phyloP scores from a whole-genome alignment of 2,888 invertebrate species.

The Caenorhabditis sp. region DNA sequence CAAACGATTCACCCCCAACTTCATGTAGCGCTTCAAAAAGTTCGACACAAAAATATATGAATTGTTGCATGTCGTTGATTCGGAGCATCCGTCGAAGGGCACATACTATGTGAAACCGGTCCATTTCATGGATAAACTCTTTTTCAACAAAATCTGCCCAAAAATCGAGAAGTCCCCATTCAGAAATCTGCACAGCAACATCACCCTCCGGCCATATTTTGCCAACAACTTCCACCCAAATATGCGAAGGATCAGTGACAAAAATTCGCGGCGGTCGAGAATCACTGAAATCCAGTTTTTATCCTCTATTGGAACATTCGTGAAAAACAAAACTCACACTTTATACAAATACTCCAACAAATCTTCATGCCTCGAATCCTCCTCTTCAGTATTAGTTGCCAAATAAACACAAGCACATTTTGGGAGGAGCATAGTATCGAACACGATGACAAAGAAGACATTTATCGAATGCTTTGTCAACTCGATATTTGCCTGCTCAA shows the following conservation, averaged over 20 bases:
- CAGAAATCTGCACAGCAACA: slow-evolving; percentile 11
- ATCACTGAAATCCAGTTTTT: slow-evolving; percentile 14
- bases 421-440: slow-evolving; percentile 8
- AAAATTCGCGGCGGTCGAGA: slow-evolving; percentile 5
- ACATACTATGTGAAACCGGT: slow-evolving; percentile 23
- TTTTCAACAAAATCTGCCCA: slow-evolving; percentile 33
- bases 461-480: neutral
- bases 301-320: neutral
- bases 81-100: slow-evolving; percentile 11
- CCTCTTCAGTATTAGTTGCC: slow-evolving; percentile 1
- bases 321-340: slow-evolving; percentile 2
- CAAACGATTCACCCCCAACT: slow-evolving; percentile 5
- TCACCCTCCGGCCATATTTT: slow-evolving; percentile 1
- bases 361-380: neutral
- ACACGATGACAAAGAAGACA: neutral
- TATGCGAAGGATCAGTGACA: slow-evolving; percentile 15
- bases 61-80: slow-evolving; percentile 8
- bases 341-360: slow-evolving; percentile 9
- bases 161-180: slow-evolving; percentile 36
- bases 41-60: slow-evolving; percentile 20
- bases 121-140: slow-evolving; percentile 28
- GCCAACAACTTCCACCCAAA: slow-evolving; percentile 6
- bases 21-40: slow-evolving; percentile 29
- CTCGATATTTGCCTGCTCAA: slow-evolving; percentile 8
- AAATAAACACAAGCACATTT: slow-evolving; percentile 16